Conservation (phyloP, 2,888 invertebrate species). For the Melanargia galathea region DNA sequence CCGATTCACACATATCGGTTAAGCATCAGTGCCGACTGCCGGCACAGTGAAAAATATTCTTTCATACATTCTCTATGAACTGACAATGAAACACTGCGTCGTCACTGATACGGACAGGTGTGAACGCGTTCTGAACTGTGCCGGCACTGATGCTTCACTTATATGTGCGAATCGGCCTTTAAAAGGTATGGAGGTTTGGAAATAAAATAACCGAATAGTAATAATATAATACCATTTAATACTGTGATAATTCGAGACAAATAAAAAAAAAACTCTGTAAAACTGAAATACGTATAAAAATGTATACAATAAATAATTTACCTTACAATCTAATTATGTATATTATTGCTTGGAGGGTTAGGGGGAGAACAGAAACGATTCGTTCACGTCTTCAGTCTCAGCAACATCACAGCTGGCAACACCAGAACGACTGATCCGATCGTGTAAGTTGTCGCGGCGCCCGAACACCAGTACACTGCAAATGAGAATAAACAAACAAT, state of each 20-base stretch:
- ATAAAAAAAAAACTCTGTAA: conserved; percentile 44
- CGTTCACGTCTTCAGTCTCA: conserved; percentile 65
- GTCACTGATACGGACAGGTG: too few species aligned
- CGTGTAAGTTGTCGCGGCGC: conserved; percentile 91
- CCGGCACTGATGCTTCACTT: background rate
- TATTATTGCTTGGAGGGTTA: conserved; percentile 27
- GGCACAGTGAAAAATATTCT: too few species aligned
- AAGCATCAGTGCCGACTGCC: too few species aligned
- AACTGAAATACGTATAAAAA: conserved; percentile 41
- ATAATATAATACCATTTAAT: conserved; percentile 51
- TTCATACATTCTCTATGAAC: too few species aligned
- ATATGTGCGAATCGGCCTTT: background rate
- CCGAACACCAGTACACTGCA: conserved; percentile 95
- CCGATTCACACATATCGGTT: too few species aligned
- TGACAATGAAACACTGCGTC: too few species aligned
- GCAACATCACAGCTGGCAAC: conserved; percentile 88
- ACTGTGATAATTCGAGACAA: conserved; percentile 64
- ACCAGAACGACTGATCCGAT: conserved; percentile 89
- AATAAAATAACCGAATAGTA: conserved; percentile 18
- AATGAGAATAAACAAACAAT: conserved; percentile 11
- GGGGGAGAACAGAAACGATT: conserved; percentile 33
- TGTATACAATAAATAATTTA: conserved; percentile 35
- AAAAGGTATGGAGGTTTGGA: background rate
- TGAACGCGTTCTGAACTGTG: too few species aligned
- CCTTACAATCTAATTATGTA: conserved; percentile 28